phyloP scores from a whole-genome alignment of 2,113 vertebrate genomes.

The Sylvietta virens region DNA sequence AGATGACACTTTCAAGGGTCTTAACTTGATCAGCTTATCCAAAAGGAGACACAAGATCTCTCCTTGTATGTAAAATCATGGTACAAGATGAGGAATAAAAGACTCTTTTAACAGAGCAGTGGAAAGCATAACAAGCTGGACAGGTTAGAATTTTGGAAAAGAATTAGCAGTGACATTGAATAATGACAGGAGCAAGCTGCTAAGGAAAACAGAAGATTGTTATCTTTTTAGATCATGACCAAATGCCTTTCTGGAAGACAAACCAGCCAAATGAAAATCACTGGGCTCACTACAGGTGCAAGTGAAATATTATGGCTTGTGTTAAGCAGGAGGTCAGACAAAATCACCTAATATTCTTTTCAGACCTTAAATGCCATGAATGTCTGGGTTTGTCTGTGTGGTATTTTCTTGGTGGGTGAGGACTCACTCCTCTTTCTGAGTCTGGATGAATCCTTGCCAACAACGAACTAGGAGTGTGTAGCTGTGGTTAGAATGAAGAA shows the following conservation, averaged over 20 bases:
- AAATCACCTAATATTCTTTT: constrained; percentile 20
- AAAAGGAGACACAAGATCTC: background rate
- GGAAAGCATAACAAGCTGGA: background rate
- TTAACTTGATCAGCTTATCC: background rate
- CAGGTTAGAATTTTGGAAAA: constrained; percentile 1
- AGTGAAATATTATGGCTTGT: background rate
- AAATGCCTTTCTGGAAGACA: constrained; percentile 18
- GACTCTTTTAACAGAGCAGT: background rate
- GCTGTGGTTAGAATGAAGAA: background rate
- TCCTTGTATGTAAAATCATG: background rate
- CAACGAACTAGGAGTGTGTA: background rate
- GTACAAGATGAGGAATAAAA: background rate
- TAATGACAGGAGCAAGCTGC: background rate
- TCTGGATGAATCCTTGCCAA: background rate
- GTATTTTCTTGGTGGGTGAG: background rate
- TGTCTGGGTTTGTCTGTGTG: background rate
- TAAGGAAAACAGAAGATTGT: background rate
- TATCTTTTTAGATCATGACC: constrained; percentile 18
- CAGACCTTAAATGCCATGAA: background rate
- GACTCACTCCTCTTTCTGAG: background rate
- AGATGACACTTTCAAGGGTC: background rate
- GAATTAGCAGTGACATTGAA: background rate
- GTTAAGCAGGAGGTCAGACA: constrained; percentile 18
- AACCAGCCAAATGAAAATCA: background rate
- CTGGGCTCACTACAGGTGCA: background rate